These are phyloP conservation scores for Nyctibius grandis DNA, from an alignment of 2,797 vertebrate species.

Conservation along the genomic window DNA sequence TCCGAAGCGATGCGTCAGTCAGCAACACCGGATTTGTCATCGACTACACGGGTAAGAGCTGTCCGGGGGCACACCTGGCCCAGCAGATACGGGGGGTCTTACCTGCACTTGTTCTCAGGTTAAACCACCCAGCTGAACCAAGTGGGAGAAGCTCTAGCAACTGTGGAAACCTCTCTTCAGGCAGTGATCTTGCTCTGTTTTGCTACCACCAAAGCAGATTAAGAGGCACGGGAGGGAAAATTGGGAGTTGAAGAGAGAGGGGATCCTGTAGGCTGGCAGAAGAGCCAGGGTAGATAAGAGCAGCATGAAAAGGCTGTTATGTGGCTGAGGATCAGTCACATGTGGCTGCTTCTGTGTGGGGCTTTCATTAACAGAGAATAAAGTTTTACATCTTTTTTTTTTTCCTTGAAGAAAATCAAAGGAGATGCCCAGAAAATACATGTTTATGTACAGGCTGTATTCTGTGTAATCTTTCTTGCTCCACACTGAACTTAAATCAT, in stretches of 20 bases:
- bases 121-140: fast-evolving
- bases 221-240: background rate
- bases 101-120: fast-evolving
- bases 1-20: constrained; percentile 94
- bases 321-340: background rate
- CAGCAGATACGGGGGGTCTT: background rate
- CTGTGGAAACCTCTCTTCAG: background rate
- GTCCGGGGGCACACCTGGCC: background rate
- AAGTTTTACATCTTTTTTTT: background rate
- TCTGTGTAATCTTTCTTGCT: background rate
- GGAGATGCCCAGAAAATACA: background rate
- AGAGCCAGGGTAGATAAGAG: background rate
- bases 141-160: background rate
- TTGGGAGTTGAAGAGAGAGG: background rate
- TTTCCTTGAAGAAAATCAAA: background rate
- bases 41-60: constrained; percentile 88
- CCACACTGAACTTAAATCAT: background rate
- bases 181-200: background rate
- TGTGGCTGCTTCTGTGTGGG: background rate
- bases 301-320: background rate
- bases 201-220: background rate
- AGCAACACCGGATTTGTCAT: constrained; percentile 94
- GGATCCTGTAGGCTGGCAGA: background rate
- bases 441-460: background rate
- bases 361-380: background rate